Base-by-base conservation (phyloP, 1,140 invertebrate genomes). In the Bilobella aurantiaca region DNA sequence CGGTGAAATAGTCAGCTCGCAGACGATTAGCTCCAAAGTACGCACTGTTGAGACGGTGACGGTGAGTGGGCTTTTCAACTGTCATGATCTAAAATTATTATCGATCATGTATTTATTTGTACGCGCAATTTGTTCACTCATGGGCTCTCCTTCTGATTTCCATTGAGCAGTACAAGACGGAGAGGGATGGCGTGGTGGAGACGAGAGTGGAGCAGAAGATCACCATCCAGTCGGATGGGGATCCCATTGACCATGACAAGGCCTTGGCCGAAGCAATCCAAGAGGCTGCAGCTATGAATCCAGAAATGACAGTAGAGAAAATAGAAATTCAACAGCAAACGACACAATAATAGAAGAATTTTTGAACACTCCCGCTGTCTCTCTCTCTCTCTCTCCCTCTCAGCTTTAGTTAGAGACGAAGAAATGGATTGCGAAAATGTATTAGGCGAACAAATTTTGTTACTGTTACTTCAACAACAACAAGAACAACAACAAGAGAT, bases 191-290 rank as follows among this genome's bases (percentile, higher is more conserved):
- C 59, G 87, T 96, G 28, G 89, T 96, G 58, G 93, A 97, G 78
- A 97, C 94, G 8, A 83, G 92, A 69, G 89, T 97, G 49, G 94
- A 97, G 74, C 93, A 97, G 78, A 96, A 96, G 79, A 96, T 97
- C 75, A 96, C 93, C 25, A 96, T 97, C 77, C 91, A 96, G 77
- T 91, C 89, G 23, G 92, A 95, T 78, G 93, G 92, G 16, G 93
- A 96, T 81, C 91, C 92, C 68, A 91, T 96, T 72, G 94, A 98
- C 82, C 93, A 96, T 80, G 94, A 98, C 77, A 84, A 87, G 72
- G 93, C 93, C 32, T 80, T 96, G 70, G 88, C 89, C 49, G 91
- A 95, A 79, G 93, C 93, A 73, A 96, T 96, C 75, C 89, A 93
- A 81, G 91, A 95, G 79, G 92, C 92, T 29, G 93, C 93, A 42